Evolutionary conservation across 2,113 vertebrate species (phyloP).

Genomic region (Sander vitreus): DNA sequence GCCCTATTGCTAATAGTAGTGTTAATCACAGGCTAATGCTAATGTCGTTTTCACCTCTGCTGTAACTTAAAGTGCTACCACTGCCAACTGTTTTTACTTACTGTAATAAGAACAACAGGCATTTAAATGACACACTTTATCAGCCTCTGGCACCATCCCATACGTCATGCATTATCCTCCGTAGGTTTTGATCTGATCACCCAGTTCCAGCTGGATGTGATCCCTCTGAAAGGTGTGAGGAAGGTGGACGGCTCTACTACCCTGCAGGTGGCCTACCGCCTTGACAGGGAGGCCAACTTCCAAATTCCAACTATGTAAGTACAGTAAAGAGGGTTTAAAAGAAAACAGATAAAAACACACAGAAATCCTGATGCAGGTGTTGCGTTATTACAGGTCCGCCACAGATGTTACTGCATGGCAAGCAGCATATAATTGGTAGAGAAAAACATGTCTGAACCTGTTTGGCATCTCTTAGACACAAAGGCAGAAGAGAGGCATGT

Average conservation of each 20-base stretch:
- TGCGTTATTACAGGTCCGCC: conserved; percentile 81
- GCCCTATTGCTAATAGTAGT: neutral
- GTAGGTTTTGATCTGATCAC: conserved; percentile 87
- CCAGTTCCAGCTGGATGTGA: conserved; percentile 87
- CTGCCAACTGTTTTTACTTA: neutral
- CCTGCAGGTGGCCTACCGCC: conserved; percentile 87
- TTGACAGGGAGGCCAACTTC: conserved; percentile 87
- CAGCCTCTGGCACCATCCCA: neutral
- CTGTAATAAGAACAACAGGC: neutral
- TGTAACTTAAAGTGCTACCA: neutral
- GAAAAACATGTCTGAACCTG: conserved; percentile 75
- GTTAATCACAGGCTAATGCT: neutral
- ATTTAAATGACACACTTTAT: neutral
- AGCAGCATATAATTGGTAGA: conserved; percentile 70
- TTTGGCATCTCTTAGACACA: conserved; percentile 47
- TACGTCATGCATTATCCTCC: neutral
- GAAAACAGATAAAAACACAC: conserved; percentile 40
- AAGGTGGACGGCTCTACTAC: conserved; percentile 87
- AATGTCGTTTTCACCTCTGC: neutral
- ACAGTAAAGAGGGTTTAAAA: conserved; percentile 48
- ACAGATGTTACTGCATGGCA: conserved; percentile 70
- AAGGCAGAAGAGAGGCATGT: conserved; percentile 27
- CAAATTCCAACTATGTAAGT: conserved; percentile 88
- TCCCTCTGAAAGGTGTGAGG: conserved; percentile 84
- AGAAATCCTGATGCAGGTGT: conserved; percentile 73